Conservation (phyloP, 2,888 invertebrate species). For the Caenorhabditis macrosperma region DNA sequence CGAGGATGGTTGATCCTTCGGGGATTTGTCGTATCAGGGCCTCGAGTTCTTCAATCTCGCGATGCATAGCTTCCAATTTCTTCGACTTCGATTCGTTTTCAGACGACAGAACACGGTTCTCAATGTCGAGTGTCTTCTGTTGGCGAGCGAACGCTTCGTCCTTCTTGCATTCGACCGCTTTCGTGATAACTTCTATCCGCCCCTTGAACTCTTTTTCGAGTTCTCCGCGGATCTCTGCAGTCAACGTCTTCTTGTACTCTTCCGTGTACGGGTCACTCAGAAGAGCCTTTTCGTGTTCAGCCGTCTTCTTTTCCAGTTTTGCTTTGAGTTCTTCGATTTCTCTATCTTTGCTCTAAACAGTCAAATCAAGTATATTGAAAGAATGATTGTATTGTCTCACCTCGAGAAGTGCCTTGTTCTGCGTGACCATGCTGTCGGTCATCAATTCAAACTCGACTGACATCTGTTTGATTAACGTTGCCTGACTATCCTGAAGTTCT, state of each 20-base stretch:
- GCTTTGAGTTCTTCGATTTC: constrained; percentile 58
- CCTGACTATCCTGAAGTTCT: constrained; percentile 47
- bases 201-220: constrained; percentile 71
- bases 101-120: constrained; percentile 56
- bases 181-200: constrained; percentile 70
- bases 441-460: constrained; percentile 68
- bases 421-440: constrained; percentile 56
- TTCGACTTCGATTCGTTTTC: constrained; percentile 61
- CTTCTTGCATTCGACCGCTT: constrained; percentile 74
- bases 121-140: constrained; percentile 71
- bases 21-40: constrained; percentile 38
- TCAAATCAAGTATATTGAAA: background rate
- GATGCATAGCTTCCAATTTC: constrained; percentile 24
- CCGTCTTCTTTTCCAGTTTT: constrained; percentile 61
- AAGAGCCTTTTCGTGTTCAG: constrained; percentile 52
- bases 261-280: constrained; percentile 59
- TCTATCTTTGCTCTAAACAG: constrained; percentile 60
- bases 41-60: constrained; percentile 19
- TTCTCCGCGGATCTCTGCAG: constrained; percentile 58
- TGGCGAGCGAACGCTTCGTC: constrained; percentile 69
- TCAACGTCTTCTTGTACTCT: constrained; percentile 52
- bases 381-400: constrained; percentile 27
- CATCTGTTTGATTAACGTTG: constrained; percentile 63
- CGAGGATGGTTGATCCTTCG: constrained; percentile 23
- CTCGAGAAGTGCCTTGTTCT: constrained; percentile 41